phyloP scores from a whole-genome alignment of 2,113 vertebrate genomes.

The Epinephelus moara region DNA sequence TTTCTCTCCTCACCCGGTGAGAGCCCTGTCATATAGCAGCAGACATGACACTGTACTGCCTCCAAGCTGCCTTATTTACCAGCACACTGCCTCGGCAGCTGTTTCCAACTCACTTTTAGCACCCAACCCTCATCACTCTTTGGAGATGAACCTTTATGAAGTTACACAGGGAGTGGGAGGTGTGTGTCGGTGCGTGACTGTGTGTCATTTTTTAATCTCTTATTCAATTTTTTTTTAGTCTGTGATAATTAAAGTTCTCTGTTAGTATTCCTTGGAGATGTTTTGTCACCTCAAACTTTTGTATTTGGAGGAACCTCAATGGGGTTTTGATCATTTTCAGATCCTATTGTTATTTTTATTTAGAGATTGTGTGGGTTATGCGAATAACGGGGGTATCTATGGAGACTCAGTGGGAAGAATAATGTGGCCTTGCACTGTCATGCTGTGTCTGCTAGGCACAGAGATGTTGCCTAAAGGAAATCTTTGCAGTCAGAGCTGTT shows the following conservation, averaged over 20 bases:
- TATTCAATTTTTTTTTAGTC: not conserved
- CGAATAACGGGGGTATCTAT: constrained; percentile 5
- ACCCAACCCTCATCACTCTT: constrained; percentile 65
- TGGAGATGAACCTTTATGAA: constrained; percentile 66
- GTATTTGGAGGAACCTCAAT: not conserved
- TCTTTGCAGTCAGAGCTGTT: not conserved
- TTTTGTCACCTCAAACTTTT: constrained; percentile 8
- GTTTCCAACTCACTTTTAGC: constrained; percentile 79
- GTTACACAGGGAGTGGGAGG: constrained; percentile 52
- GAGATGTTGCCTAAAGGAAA: not conserved
- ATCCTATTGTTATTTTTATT: not conserved
- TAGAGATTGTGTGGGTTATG: constrained; percentile 22
- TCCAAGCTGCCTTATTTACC: constrained; percentile 59
- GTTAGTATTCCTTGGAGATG: constrained; percentile 16
- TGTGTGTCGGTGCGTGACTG: constrained; percentile 21
- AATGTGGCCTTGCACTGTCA: not conserved
- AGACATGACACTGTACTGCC: constrained; percentile 47
- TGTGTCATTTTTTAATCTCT: constrained; percentile 26
- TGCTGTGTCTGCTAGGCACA: not conserved
- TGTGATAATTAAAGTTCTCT: constrained; percentile 39
- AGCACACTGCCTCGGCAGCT: constrained; percentile 66
- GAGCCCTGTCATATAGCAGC: constrained; percentile 52
- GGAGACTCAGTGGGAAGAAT: constrained; percentile 10
- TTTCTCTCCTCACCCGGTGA: constrained; percentile 42
- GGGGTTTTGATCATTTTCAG: constrained; percentile 9